Conservation (phyloP, 2,113 vertebrate species). For the Pithys albifrons region DNA sequence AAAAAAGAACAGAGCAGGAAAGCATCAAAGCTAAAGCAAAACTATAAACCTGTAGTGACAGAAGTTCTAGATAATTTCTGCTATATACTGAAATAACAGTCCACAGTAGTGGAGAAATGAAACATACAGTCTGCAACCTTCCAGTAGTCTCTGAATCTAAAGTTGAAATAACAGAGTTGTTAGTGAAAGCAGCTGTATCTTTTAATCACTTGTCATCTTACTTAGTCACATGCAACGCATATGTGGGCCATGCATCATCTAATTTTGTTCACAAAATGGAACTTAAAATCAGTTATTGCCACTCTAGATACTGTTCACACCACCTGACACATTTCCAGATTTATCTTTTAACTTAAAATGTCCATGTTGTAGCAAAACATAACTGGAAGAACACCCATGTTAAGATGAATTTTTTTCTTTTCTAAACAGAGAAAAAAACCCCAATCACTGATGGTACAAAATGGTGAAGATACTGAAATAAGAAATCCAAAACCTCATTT, state of each 20-base stretch:
- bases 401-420: background rate
- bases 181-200: background rate
- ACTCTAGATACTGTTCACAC: background rate
- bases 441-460: background rate
- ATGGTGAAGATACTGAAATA: background rate
- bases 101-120: background rate
- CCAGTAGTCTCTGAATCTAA: background rate
- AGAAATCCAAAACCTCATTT: fast-evolving
- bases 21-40: background rate
- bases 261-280: background rate
- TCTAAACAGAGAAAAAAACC: background rate
- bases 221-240: background rate
- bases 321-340: background rate
- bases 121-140: background rate
- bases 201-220: background rate
- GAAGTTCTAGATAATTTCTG: background rate
- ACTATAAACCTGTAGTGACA: background rate
- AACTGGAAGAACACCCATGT: background rate
- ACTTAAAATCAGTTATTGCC: background rate
- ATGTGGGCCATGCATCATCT: background rate
- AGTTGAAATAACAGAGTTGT: background rate
- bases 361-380: background rate
- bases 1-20: background rate
- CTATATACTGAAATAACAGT: background rate
- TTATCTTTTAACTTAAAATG: background rate